Conservation (phyloP, 2,797 vertebrate genomes). For the Garrulus glandarius region DNA sequence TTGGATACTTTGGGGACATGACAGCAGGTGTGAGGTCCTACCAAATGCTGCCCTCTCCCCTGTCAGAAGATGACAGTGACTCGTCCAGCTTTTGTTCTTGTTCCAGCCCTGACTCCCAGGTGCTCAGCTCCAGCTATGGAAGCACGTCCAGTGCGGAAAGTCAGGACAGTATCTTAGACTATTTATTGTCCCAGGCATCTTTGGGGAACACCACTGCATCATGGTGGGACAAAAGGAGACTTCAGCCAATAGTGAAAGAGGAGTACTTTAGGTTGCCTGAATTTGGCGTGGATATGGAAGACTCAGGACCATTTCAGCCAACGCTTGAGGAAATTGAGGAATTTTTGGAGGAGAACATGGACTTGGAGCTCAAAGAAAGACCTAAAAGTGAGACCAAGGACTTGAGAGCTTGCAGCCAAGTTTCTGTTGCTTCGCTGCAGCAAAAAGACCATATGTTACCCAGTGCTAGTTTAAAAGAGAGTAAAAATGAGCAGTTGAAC, state of each 20-base stretch:
- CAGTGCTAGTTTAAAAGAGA: conserved; percentile 65
- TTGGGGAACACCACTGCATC: conserved; percentile 76
- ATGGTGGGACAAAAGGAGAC: conserved; percentile 82
- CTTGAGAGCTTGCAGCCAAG: conserved; percentile 68
- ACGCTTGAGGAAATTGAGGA: conserved; percentile 98
- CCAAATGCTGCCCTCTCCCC: conserved; percentile 87
- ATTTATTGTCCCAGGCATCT: conserved; percentile 87
- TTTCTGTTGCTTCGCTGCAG: conserved; percentile 63
- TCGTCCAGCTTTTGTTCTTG: conserved; percentile 91
- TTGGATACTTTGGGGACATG: conserved; percentile 81
- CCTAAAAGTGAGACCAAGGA: conserved; percentile 73
- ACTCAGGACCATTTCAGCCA: conserved; percentile 89
- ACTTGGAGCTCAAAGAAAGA: conserved; percentile 83
- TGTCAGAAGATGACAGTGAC: conserved; percentile 92
- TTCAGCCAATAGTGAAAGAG: conserved; percentile 79
- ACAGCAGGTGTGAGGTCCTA: conserved; percentile 82
- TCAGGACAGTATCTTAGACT: conserved; percentile 91
- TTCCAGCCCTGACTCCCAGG: conserved; percentile 89
- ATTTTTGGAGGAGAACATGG: conserved; percentile 98
- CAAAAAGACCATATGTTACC: conserved; percentile 82
- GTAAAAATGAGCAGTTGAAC: conserved; percentile 68
- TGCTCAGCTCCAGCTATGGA: conserved; percentile 87
- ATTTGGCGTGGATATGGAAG: conserved; percentile 83
- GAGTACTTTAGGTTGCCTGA: conserved; percentile 85
- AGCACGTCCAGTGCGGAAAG: conserved; percentile 82